Conservation (phyloP, 2,797 vertebrate genomes). For the Squalus acanthias region DNA sequence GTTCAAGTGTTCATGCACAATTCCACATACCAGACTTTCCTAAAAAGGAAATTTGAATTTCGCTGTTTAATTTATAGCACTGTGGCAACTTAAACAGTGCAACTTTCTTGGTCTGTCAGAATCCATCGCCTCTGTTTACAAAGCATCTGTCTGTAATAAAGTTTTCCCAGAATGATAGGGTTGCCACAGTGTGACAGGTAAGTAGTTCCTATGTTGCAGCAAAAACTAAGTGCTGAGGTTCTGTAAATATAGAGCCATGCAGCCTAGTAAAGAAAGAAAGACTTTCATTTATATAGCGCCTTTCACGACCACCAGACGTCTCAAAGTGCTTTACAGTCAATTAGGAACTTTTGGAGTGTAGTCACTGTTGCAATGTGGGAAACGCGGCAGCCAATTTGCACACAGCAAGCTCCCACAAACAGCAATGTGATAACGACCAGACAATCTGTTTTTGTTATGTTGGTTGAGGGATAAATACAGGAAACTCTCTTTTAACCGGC, state of each 20-base stretch:
- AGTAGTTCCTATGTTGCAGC: not conserved
- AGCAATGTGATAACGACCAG: too few relatives aligned
- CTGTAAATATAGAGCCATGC: not conserved
- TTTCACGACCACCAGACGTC: too few relatives aligned
- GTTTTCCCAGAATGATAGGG: not conserved
- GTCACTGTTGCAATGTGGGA: too few relatives aligned
- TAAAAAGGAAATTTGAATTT: slow-evolving; percentile 34
- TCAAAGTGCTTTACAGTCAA: too few relatives aligned
- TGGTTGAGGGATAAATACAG: too few relatives aligned
- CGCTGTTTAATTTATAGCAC: not conserved
- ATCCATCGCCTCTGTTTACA: slow-evolving; percentile 9
- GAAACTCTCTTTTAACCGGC: too few relatives aligned
- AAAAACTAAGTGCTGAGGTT: not conserved
- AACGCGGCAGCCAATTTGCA: too few relatives aligned
- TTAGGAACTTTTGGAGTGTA: too few relatives aligned
- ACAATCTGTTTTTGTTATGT: too few relatives aligned
- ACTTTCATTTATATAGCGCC: too few relatives aligned
- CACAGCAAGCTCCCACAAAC: too few relatives aligned
- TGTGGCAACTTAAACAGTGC: not conserved
- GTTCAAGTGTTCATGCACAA: not conserved
- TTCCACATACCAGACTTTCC: not conserved
- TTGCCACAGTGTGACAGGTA: not conserved
- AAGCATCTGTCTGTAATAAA: not conserved
- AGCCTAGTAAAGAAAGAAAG: not conserved
- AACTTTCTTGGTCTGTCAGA: not conserved